Conservation (phyloP, 2,888 invertebrate genomes). For the Epicampocera succincta region DNA sequence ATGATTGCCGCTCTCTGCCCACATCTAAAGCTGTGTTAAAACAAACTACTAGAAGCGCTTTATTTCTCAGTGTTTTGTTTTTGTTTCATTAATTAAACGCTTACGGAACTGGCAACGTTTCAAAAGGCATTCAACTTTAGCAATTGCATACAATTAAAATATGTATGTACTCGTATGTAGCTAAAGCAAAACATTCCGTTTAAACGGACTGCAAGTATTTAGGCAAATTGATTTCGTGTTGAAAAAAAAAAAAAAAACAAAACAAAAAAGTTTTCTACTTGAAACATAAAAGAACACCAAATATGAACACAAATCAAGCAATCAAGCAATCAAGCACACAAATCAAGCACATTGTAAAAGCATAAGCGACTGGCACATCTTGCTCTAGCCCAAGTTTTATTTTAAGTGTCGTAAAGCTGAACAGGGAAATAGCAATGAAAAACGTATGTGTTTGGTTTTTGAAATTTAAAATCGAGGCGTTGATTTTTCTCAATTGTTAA, state of each 20-base stretch:
- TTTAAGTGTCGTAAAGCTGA: no score
- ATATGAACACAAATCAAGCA: conserved; percentile 9
- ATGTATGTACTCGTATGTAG: no score
- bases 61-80: conserved; percentile 14
- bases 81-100: neutral
- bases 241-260: neutral
- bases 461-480: no score
- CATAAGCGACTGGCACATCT: conserved; percentile 4
- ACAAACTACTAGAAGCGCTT: conserved; percentile 21
- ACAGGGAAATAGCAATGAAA: no score
- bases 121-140: conserved; percentile 9
- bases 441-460: no score
- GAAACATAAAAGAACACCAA: neutral
- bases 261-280: neutral
- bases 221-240: conserved; percentile 31
- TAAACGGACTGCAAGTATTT: neutral
- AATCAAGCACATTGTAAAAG: conserved; percentile 42
- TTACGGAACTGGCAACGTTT: conserved; percentile 12
- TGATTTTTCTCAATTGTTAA: no score
- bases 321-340: conserved; percentile 38
- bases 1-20: conserved; percentile 14
- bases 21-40: conserved; percentile 62
- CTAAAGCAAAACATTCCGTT: conserved; percentile 4
- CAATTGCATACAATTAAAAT: conserved; percentile 40
- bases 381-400: no score